Base-by-base conservation (phyloP, 1,140 invertebrate species). In the Drosophila arawakana region DNA sequence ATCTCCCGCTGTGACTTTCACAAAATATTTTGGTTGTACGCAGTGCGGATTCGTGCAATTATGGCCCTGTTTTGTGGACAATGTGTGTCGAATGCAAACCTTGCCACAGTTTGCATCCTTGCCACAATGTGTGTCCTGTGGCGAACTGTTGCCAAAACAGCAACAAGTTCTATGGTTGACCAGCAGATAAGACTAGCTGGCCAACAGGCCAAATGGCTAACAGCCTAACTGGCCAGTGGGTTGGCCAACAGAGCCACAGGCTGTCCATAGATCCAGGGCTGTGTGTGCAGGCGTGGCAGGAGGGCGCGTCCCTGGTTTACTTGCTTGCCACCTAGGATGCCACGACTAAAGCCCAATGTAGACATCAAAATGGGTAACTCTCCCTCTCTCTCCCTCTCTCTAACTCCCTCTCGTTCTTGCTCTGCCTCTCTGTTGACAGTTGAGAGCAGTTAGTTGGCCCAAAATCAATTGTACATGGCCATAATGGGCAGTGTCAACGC, bases 11-110 rank as follows among this genome's bases (percentile, higher is more conserved):
- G 84, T 34, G 81, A 89, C 84, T 89, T 89, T 89, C 84, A 89
- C 84, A 89, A 89, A 90, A 89, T 89, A 89, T 89, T 89, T 89
- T 89, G 84, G 84, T 89, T 89, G 81, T 90, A 90, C 84, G 84
- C 84, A 90, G 82, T 86, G 75, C 75, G 75, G 75, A 77, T 77
- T 77, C 63, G 63, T 77, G 82, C 82, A 85, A 85, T 85, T 86
- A 85, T 81, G 76, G 71, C 44, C 71, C 67, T 71, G 69, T 66
- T 68, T 67, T 76, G 75, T 77, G 74, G 63, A 79, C 81, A 73
- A 73, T 78, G 73, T 83, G 81, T 83, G 81, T 73, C 76, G 73
- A 83, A 82, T 83, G 76, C 58, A 71, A 46, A 57, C 63, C 71
- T 59, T 55, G 52, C 71, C 62, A 52, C 55, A 52, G 70, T 57